phyloP scores from a whole-genome alignment of 2,113 vertebrate species.

The Cichladusa arquata region DNA sequence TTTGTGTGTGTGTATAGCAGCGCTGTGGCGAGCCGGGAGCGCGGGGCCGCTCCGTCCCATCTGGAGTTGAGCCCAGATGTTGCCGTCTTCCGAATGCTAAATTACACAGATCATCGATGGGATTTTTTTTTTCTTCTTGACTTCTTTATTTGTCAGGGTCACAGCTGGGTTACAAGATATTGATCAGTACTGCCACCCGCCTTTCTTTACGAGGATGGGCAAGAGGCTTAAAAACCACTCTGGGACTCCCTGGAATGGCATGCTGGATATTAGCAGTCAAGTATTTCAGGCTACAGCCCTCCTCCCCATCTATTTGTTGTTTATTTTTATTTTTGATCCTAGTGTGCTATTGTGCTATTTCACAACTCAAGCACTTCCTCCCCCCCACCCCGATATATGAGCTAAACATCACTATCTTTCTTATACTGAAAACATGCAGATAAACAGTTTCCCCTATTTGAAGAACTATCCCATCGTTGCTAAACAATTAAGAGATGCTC shows the following conservation, averaged over 20 bases:
- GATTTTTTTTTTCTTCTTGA: slow-evolving; percentile 47
- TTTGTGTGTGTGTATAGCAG: background rate
- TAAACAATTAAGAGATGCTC: background rate
- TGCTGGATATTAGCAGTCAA: slow-evolving; percentile 56
- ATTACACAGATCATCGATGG: slow-evolving; percentile 1
- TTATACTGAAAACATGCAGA: background rate
- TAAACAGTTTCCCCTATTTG: background rate
- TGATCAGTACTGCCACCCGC: slow-evolving; percentile 36
- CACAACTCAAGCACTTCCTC: background rate
- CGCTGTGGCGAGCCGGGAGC: background rate
- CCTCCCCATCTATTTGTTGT: background rate
- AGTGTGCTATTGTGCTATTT: background rate
- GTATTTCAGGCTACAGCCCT: slow-evolving; percentile 29
- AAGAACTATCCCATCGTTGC: background rate
- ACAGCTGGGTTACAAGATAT: slow-evolving; percentile 57
- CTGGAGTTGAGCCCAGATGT: slow-evolving; percentile 63
- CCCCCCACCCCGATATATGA: background rate
- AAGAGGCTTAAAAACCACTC: slow-evolving; percentile 51
- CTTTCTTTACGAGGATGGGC: slow-evolving; percentile 53
- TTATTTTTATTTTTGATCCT: background rate
- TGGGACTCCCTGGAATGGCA: slow-evolving; percentile 66
- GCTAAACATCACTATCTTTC: background rate
- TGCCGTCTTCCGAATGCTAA: slow-evolving; percentile 31
- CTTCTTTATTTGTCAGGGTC: slow-evolving; percentile 47
- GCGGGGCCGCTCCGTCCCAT: background rate